Conservation (phyloP, 2,113 vertebrate genomes). For the Globicephala melas region DNA sequence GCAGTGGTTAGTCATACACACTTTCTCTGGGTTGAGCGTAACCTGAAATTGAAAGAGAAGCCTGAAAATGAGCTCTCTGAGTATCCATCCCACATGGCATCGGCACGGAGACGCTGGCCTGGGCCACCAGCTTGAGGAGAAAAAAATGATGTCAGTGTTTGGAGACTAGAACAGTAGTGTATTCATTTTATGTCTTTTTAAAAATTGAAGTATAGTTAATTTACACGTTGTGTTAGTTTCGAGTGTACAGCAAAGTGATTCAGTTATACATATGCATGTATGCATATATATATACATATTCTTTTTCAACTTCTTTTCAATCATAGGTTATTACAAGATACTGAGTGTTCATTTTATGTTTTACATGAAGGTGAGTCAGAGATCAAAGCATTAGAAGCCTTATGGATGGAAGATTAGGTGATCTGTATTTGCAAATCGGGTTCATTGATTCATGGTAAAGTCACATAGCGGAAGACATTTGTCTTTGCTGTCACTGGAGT, state of each 20-base stretch:
- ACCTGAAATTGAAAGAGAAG: not conserved
- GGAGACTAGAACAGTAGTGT: not conserved
- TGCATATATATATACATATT: not conserved
- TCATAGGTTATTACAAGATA: not conserved
- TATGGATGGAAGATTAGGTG: not conserved
- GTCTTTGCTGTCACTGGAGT: not conserved
- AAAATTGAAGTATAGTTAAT: not conserved
- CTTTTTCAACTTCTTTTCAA: not conserved
- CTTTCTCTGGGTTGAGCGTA: not conserved
- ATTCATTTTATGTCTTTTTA: not conserved
- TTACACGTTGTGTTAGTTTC: not conserved
- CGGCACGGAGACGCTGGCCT: not conserved
- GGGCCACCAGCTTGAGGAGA: not conserved
- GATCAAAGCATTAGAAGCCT: not conserved
- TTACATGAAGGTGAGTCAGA: not conserved
- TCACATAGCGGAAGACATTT: not conserved
- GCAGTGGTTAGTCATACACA: not conserved
- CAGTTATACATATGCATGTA: not conserved
- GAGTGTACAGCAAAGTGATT: not conserved
- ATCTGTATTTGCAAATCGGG: not conserved
- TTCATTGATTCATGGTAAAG: not conserved
- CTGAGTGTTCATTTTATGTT: not conserved
- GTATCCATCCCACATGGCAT: not conserved
- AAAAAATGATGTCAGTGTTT: not conserved
- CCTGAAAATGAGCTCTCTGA: not conserved